These are phyloP conservation scores for Acrobasis repandana DNA, from an alignment of 2,888 invertebrate species.

Conservation along the genomic window DNA sequence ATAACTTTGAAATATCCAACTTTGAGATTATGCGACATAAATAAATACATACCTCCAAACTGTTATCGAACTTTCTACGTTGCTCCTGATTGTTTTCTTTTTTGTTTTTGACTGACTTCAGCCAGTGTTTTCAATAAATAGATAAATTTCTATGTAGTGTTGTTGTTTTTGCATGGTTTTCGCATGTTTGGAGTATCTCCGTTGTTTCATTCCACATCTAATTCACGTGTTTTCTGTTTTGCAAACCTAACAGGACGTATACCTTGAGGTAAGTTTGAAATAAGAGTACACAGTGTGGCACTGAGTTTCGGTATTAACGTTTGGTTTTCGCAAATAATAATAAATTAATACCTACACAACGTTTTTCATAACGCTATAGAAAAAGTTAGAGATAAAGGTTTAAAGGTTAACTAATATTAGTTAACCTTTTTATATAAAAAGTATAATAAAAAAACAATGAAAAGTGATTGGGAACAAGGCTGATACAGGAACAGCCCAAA, in stretches of 20 bases:
- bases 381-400: no score
- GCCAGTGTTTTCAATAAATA: not conserved
- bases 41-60: no score
- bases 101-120: not conserved
- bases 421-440: no score
- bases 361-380: not conserved
- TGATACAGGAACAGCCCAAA: no score
- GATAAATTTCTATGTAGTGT: slow-evolving; percentile 18
- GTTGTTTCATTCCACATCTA: slow-evolving; percentile 38
- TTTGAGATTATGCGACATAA: no score
- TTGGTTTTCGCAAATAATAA: not conserved
- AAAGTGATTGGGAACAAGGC: no score
- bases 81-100: slow-evolving; percentile 20
- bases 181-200: slow-evolving; percentile 32
- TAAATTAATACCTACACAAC: not conserved
- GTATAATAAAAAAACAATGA: no score
- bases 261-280: slow-evolving; percentile 68
- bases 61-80: no score
- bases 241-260: slow-evolving; percentile 71
- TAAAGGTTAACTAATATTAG: no score
- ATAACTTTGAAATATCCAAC: no score
- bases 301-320: not conserved
- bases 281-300: slow-evolving; percentile 2
- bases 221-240: slow-evolving; percentile 41
- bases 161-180: slow-evolving; percentile 34